These are phyloP conservation scores for Malacoraja senta DNA, from an alignment of 2,797 vertebrate genomes.

Conservation along the genomic window DNA sequence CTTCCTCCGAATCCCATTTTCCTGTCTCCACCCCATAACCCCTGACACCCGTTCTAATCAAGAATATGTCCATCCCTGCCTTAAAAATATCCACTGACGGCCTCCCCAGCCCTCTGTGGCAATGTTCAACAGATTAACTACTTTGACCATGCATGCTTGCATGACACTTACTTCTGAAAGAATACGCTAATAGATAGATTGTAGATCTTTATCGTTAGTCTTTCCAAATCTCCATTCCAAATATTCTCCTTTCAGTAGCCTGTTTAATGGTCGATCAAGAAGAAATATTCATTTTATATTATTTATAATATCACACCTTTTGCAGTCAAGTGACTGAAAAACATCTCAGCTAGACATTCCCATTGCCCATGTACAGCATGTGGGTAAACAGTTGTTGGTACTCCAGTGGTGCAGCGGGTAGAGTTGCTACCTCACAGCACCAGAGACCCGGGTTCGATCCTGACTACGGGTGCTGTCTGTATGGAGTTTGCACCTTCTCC, in stretches of 20 bases:
- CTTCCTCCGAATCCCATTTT: too few relatives aligned
- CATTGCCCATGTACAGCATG: not conserved
- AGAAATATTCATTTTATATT: not conserved
- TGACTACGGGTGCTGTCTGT: too few relatives aligned
- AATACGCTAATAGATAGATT: not conserved
- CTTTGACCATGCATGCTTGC: not conserved
- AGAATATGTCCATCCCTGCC: too few relatives aligned
- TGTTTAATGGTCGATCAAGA: conserved; percentile 40
- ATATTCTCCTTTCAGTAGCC: conserved; percentile 52
- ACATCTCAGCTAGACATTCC: not conserved
- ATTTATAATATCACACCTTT: not conserved
- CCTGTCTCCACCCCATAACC: too few relatives aligned
- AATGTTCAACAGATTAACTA: not conserved
- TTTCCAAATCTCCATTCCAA: conserved; percentile 42
- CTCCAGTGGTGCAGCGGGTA: too few relatives aligned
- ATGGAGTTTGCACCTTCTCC: too few relatives aligned
- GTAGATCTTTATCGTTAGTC: not conserved
- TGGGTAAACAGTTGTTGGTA: not conserved
- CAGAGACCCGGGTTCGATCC: too few relatives aligned
- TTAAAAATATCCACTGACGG: too few relatives aligned
- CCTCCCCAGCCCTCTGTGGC: too few relatives aligned
- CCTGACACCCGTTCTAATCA: too few relatives aligned
- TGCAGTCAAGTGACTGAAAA: not conserved
- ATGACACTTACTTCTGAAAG: not conserved
- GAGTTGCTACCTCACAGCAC: too few relatives aligned